Evolutionary conservation across 2,888 invertebrate species (phyloP), one percentile per base, ranked within the genome.

Genomic region (Palloptera scutellata): DNA sequence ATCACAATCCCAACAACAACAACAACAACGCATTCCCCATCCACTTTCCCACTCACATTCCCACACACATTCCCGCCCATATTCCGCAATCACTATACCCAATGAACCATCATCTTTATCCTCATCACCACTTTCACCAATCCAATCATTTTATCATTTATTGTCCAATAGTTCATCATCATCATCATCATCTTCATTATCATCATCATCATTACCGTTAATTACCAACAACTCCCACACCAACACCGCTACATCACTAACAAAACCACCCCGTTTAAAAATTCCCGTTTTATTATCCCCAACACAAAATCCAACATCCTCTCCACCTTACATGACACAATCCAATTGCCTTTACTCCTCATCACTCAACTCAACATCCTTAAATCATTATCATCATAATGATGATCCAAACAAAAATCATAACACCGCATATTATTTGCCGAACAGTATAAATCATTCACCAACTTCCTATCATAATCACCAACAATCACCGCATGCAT

Each of bases 251-350:
- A 66, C 57, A 13, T 64, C 60, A 52, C 45, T 43, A 54, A 63
- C 58, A 43, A 70, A 61, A 20, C 42, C 66, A 1, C n/a, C 64
- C 20, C 62, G 61, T 67, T 53, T 64, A 5, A 71, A 69, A 63
- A 55, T 64, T 4, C 63, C 70, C 52, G 60, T 66, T 9, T 15
- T 69, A 20, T 61, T 70, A 52, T 63, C 70, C 41, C 67, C 71
- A 6, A 51, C 67, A 48, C 54, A 55, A 55, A 48, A 15, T 8
- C 40, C 41, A 66, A 15, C 17, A 51, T 52, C 6, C 51, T 12
- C 15, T 62, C 54, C 17, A 54, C 17, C 3, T 43, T 52, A 11
- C 30, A 53, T 20, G 11, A 15, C 48, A 30, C 30, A 30, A 30
- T 30, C 6, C 3, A 30, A 30, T 30, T 30, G 3, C 30, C 2